phyloP scores from a whole-genome alignment of 30 jellyfish, hydroid and myxozoan species.

The Mastigias papua region DNA sequence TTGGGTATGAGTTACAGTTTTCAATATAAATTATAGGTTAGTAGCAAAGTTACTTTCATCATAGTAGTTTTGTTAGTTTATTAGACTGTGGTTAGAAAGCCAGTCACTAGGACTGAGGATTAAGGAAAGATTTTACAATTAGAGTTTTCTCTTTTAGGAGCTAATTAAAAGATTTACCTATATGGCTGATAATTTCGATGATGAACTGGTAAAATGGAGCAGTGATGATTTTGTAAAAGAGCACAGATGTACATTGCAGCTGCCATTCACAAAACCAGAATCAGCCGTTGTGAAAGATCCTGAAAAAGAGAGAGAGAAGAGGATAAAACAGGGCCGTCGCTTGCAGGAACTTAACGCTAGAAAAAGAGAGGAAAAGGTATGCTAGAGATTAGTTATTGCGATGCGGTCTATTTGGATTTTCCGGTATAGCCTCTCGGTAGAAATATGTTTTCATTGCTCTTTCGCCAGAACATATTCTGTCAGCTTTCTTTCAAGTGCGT shows the following conservation, averaged over 20 bases:
- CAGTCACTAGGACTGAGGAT: not conserved
- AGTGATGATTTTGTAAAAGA: slow-evolving; percentile 36
- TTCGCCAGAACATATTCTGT: no score
- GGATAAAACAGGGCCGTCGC: slow-evolving; percentile 86
- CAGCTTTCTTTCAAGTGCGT: no score
- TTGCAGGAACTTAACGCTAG: slow-evolving; percentile 88
- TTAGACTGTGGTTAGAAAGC: no score
- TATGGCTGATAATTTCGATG: slow-evolving; percentile 75
- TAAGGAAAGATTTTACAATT: not conserved
- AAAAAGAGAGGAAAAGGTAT: slow-evolving; percentile 87
- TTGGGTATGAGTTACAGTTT: no score
- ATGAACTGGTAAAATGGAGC: slow-evolving; percentile 79
- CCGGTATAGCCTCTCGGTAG: no score
- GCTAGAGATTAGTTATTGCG: not conserved
- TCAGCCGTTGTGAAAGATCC: slow-evolving; percentile 64
- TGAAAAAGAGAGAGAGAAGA: slow-evolving; percentile 86
- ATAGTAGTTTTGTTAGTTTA: no score
- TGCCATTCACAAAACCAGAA: slow-evolving; percentile 73
- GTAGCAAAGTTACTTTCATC: no score
- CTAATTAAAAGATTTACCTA: slow-evolving; percentile 71
- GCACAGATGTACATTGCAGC: slow-evolving; percentile 57
- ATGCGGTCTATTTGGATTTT: no score
- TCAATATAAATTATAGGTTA: no score
- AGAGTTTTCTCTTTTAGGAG: slow-evolving; percentile 42
- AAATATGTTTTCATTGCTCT: no score